Evolutionary conservation across 2,113 vertebrate genomes (phyloP).

Genomic region (Junco hyemalis): DNA sequence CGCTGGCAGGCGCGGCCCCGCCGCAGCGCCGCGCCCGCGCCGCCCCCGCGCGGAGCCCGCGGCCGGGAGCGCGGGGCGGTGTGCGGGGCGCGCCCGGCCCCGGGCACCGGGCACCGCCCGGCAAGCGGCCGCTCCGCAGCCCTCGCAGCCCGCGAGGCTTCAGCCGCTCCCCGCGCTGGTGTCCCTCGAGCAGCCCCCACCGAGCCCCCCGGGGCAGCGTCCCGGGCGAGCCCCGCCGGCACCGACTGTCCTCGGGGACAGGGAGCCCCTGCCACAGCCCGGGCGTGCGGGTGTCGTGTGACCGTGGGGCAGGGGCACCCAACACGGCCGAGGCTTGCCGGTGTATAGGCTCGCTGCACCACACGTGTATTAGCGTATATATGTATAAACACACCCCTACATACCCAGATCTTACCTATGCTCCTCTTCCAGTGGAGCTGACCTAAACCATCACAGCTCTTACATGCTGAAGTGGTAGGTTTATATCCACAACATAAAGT

Average conservation of each 20-base stretch:
- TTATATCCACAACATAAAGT: neutral
- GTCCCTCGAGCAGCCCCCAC: neutral
- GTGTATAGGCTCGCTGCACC: fast-evolving
- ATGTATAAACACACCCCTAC: fast-evolving
- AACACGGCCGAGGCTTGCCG: neutral
- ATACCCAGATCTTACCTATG: fast-evolving
- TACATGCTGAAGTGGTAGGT: neutral
- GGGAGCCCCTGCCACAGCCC: neutral
- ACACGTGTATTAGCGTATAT: neutral
- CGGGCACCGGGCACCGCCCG: neutral
- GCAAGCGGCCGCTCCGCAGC: neutral
- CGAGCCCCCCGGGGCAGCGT: neutral
- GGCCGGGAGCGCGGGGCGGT: neutral
- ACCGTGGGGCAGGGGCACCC: neutral
- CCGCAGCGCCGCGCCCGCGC: no score
- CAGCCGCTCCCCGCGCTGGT: neutral
- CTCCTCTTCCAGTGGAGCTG: neutral
- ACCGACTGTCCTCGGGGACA: neutral
- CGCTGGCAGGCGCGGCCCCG: no score
- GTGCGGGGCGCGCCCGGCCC: neutral
- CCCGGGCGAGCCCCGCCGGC: neutral
- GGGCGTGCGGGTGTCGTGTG: neutral
- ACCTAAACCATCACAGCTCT: neutral
- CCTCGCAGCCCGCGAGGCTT: neutral
- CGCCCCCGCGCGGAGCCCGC: no score